Conservation (phyloP, 1,140 invertebrate species). For the Heliconius melpomene region DNA sequence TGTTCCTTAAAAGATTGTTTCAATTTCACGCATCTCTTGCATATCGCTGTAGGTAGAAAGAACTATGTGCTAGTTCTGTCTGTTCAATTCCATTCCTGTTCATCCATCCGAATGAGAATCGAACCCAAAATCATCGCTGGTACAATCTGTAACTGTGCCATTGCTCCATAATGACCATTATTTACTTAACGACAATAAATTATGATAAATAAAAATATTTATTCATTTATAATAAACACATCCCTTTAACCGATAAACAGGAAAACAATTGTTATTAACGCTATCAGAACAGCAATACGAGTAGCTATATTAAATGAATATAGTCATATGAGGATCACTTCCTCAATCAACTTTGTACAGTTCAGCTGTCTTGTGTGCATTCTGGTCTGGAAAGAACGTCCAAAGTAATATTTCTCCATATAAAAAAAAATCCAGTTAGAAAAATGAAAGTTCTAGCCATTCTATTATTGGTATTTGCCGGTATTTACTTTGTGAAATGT, state of each 20-base stretch:
- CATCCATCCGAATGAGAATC: no score
- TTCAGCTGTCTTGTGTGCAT: constrained; percentile 18
- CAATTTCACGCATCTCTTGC: no score
- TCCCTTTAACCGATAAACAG: not conserved
- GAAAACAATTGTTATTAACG: not conserved
- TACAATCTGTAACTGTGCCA: no score
- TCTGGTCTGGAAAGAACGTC: constrained; percentile 20
- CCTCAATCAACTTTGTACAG: constrained; percentile 30
- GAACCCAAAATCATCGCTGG: no score
- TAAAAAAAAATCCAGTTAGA: constrained; percentile 16
- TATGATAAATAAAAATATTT: no score
- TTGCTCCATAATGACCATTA: no score
- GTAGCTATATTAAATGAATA: not conserved
- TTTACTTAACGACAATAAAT: no score
- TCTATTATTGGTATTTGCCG: constrained; percentile 33
- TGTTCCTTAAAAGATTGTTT: no score
- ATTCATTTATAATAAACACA: no score
- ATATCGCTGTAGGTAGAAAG: no score
- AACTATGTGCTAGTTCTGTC: no score
- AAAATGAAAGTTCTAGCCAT: constrained; percentile 45
- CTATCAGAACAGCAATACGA: not conserved
- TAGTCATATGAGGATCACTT: constrained; percentile 34
- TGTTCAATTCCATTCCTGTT: no score
- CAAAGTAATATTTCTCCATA: constrained; percentile 12
- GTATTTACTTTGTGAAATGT: constrained; percentile 35